Percentiles rank a stretch among this genome's conserved stretches.
Evolutionary conservation across 2,888 invertebrate genomes (phyloP).

Genomic region (Apocheima hispidaria): DNA sequence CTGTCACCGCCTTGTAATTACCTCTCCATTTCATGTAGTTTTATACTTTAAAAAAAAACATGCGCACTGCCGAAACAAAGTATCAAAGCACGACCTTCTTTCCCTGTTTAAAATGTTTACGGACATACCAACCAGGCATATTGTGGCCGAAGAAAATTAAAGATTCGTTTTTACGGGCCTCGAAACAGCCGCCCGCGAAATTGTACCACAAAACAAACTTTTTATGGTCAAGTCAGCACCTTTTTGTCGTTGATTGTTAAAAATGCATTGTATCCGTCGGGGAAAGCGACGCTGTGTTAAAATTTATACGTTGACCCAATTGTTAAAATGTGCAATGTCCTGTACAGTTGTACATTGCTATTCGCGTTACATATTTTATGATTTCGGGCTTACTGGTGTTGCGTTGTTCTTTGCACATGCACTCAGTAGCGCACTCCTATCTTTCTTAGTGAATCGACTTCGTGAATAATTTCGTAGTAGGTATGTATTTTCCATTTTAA

Average conservation of each 20-base stretch:
- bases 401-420: neutral
- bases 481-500: neutral
- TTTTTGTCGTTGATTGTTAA: constrained; percentile 46
- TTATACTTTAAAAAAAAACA: too few species aligned
- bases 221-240: constrained; percentile 41
- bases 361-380: constrained; percentile 18
- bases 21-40: too few species aligned
- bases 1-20: too few species aligned
- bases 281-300: constrained; percentile 49
- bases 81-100: neutral
- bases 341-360: constrained; percentile 35
- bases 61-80: neutral
- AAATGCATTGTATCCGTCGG: constrained; percentile 48
- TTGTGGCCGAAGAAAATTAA: constrained; percentile 30
- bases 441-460: neutral
- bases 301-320: constrained; percentile 60
- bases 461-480: neutral
- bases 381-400: constrained; percentile 9
- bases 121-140: constrained; percentile 10
- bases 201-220: constrained; percentile 37
- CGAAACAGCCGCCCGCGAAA: constrained; percentile 26
- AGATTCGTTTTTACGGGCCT: constrained; percentile 32
- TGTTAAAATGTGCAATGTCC: constrained; percentile 49
- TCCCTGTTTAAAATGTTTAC: constrained; percentile 21
- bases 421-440: neutral